A percentile compares a stretch with the other conserved stretches of the same genome.
Conservation (phyloP, 2,888 invertebrate species). For the Koerneria pararmatus region DNA sequence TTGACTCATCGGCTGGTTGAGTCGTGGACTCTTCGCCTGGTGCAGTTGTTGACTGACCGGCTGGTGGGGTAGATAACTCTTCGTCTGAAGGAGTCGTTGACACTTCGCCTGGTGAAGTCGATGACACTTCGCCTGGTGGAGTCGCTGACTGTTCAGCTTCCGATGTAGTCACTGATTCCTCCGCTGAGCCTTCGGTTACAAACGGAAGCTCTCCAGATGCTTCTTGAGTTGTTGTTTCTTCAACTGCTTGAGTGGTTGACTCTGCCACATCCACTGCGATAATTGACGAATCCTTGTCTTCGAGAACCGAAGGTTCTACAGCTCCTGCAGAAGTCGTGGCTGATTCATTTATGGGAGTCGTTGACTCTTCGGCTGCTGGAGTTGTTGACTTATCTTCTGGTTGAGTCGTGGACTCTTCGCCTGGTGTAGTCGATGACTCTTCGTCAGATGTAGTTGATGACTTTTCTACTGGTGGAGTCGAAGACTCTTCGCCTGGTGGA, state of each 20-base stretch:
- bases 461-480: too few relatives aligned
- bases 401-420: background rate
- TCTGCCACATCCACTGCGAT: slow-evolving; percentile 3
- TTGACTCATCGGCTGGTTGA: background rate
- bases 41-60: background rate
- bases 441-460: background rate
- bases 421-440: background rate
- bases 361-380: slow-evolving; percentile 19
- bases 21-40: slow-evolving; percentile 1
- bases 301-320: slow-evolving; percentile 27
- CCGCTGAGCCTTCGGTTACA: too few relatives aligned
- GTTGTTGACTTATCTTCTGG: slow-evolving; percentile 25
- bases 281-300: too few relatives aligned
- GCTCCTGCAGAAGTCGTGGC: slow-evolving; percentile 13
- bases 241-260: slow-evolving; percentile 16
- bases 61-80: background rate
- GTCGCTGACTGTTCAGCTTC: too few relatives aligned
- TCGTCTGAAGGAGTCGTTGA: background rate
- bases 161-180: slow-evolving; percentile 9
- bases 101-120: background rate
- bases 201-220: too few relatives aligned
- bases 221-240: slow-evolving; percentile 14
- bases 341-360: slow-evolving; percentile 20
- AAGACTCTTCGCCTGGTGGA: too few relatives aligned
- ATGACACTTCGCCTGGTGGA: too few relatives aligned